Conservation (phyloP, 92 coral and sea anemone genomes). For the Bergia puertoricense region DNA sequence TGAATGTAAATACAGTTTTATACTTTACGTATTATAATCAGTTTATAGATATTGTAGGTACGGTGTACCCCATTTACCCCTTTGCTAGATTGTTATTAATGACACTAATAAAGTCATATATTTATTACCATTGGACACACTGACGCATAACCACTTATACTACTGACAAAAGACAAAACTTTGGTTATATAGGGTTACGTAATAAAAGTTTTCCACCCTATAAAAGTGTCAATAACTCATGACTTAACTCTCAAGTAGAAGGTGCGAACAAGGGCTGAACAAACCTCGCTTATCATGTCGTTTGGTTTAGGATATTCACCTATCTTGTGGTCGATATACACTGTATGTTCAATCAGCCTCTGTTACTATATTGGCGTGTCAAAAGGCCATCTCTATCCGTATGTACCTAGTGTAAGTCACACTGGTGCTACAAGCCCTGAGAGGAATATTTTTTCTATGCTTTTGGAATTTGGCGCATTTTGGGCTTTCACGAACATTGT, state of each 20-base stretch:
- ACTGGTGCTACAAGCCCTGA: conserved; percentile 58
- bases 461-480: conserved; percentile 49
- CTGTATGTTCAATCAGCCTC: conserved; percentile 41
- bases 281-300: conserved; percentile 28
- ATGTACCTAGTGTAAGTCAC: conserved; percentile 57
- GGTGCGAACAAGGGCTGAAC: neutral
- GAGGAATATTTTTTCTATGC: conserved; percentile 50
- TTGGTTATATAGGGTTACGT: neutral
- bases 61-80: too few relatives aligned
- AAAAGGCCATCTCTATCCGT: conserved; percentile 55
- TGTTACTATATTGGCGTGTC: conserved; percentile 53
- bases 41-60: too few relatives aligned
- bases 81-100: too few relatives aligned
- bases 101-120: too few relatives aligned
- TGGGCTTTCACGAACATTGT: conserved; percentile 43
- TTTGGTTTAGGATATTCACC: conserved; percentile 56
- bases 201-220: neutral
- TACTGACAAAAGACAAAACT: too few relatives aligned
- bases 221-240: conserved; percentile 10
- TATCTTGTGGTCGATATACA: conserved; percentile 51
- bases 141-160: too few relatives aligned
- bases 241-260: neutral
- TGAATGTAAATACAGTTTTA: too few relatives aligned
- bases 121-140: too few relatives aligned
- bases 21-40: too few relatives aligned